Evolutionary conservation across 2,888 invertebrate genomes (phyloP).

Genomic region (Campopleginae sp.): DNA sequence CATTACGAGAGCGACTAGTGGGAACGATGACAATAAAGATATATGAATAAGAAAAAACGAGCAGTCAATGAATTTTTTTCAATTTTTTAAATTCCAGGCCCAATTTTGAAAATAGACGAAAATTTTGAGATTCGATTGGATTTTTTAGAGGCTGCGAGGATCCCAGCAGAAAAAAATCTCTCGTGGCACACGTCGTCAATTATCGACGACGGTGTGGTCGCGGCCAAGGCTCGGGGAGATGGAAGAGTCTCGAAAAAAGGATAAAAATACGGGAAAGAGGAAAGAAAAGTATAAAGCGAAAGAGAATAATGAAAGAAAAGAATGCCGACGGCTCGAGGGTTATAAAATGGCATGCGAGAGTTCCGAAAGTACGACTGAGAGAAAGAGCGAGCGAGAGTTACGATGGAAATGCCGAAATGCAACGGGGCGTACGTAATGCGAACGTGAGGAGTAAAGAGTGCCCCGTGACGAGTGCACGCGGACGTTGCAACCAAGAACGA

Average conservation of each 20-base stretch:
- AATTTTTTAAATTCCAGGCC: not conserved
- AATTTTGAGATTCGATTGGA: not conserved
- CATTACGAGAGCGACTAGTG: not conserved
- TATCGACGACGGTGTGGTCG: constrained; percentile 37
- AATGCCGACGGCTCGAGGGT: constrained; percentile 57
- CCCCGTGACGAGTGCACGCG: constrained; percentile 63
- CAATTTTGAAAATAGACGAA: not conserved
- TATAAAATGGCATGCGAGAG: constrained; percentile 57
- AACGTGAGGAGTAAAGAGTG: constrained; percentile 61
- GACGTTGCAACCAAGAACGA: constrained; percentile 32
- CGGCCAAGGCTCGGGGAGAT: constrained; percentile 4
- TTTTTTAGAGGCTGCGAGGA: constrained; percentile 1
- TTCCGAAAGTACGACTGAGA: constrained; percentile 31
- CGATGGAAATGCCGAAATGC: constrained; percentile 68
- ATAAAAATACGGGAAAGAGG: constrained; percentile 1
- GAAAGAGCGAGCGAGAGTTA: constrained; percentile 48
- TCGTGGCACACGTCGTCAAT: constrained; percentile 43
- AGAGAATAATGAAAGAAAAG: constrained; percentile 63
- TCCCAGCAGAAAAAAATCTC: not conserved
- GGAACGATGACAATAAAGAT: not conserved
- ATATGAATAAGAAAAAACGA: not conserved
- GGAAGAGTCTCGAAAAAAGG: constrained; percentile 8
- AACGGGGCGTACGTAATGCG: constrained; percentile 67
- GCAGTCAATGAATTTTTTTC: not conserved
- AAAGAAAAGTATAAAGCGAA: constrained; percentile 23